A percentile compares a stretch with the other conserved stretches of the same genome.
Evolutionary conservation across 2,888 invertebrate species (phyloP).

Genomic region (Pyrrhia umbra): DNA sequence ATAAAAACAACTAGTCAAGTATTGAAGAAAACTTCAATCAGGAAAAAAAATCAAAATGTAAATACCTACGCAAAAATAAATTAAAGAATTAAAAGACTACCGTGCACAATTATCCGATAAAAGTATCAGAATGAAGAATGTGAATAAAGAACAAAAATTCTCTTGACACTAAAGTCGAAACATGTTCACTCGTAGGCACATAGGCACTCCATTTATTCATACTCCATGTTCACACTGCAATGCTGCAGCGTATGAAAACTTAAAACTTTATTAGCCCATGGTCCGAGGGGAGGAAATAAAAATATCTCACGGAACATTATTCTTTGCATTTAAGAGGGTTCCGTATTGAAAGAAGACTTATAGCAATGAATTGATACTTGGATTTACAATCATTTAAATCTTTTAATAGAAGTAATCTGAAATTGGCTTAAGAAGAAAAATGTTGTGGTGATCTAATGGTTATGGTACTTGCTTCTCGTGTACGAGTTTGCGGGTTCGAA

Average conservation of each 20-base stretch:
- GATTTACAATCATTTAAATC: neutral
- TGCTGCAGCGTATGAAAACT: constrained; percentile 30
- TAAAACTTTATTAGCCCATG: constrained; percentile 17
- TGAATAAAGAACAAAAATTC: neutral
- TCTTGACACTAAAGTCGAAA: neutral
- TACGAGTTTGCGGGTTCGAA: too few relatives aligned
- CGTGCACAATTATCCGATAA: too few relatives aligned
- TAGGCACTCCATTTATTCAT: neutral
- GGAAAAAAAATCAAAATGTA: too few relatives aligned
- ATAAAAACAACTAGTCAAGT: too few relatives aligned
- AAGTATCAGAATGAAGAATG: too few relatives aligned
- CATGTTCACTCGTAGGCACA: neutral
- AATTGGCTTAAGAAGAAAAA: neutral
- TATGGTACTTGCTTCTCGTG: too few relatives aligned
- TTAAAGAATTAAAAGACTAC: too few relatives aligned
- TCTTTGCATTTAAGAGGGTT: constrained; percentile 14
- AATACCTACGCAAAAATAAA: too few relatives aligned
- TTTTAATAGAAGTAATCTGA: neutral
- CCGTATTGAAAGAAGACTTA: constrained; percentile 7
- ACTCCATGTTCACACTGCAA: constrained; percentile 16
- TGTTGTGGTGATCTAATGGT: too few relatives aligned
- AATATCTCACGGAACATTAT: constrained; percentile 14
- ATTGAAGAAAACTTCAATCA: too few relatives aligned
- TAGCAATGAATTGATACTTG: constrained; percentile 12
- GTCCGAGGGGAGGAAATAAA: constrained; percentile 6